Conservation (phyloP, 2,888 invertebrate genomes). For the Drosophila multiciliata region DNA sequence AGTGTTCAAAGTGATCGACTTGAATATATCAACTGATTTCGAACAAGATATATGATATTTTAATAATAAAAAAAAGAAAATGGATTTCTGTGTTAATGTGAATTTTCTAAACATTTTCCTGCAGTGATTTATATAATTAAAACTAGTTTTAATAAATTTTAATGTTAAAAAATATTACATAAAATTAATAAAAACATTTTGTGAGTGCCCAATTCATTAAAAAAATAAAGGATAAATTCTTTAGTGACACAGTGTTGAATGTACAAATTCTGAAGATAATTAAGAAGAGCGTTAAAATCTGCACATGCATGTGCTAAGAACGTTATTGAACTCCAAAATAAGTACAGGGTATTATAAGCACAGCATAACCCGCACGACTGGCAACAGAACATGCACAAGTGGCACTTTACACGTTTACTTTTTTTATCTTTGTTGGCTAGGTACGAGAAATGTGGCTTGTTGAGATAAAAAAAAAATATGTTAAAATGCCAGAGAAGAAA, state of each 20-base stretch:
- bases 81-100: background rate
- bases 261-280: background rate
- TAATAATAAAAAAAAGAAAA: no score
- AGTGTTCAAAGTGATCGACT: background rate
- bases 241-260: no score
- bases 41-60: background rate
- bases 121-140: background rate
- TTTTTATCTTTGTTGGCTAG: constrained; percentile 12
- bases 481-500: constrained; percentile 3
- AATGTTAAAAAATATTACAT: no score
- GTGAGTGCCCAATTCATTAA: no score
- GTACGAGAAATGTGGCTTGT: constrained; percentile 20
- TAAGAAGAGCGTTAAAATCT: background rate
- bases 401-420: constrained; percentile 42
- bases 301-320: background rate
- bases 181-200: no score
- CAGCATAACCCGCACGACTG: constrained; percentile 10
- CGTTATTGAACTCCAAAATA: background rate
- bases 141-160: background rate
- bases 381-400: constrained; percentile 31
- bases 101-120: background rate
- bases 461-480: constrained; percentile 11
- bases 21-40: background rate
- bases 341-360: background rate
- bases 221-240: no score